Conservation (phyloP, 2,113 vertebrate genomes). For the Lutjanus erythropterus region DNA sequence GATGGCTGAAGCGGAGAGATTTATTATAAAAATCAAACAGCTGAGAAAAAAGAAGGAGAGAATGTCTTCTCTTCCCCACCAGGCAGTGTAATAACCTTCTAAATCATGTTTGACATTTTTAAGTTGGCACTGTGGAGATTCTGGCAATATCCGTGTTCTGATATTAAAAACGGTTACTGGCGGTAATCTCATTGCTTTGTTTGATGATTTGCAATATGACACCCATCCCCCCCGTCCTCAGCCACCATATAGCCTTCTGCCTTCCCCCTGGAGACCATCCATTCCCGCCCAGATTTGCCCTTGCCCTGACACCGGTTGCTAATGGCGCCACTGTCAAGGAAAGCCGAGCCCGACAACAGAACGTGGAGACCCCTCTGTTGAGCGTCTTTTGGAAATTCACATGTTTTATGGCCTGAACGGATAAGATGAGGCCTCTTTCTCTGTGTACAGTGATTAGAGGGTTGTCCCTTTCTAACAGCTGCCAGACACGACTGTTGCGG, state of each 20-base stretch:
- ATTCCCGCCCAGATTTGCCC: constrained; percentile 71
- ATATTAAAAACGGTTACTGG: constrained; percentile 89
- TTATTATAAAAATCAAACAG: constrained; percentile 70
- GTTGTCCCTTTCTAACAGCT: constrained; percentile 23
- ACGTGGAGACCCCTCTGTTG: constrained; percentile 83
- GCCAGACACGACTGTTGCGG: constrained; percentile 25
- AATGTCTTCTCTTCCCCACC: constrained; percentile 61
- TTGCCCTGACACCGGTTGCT: constrained; percentile 91
- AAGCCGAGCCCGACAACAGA: constrained; percentile 80
- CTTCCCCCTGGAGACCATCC: constrained; percentile 63
- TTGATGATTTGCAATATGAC: constrained; percentile 89
- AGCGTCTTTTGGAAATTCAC: constrained; percentile 84
- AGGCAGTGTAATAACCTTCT: constrained; percentile 90
- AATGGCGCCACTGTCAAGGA: constrained; percentile 86
- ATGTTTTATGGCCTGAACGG: constrained; percentile 71
- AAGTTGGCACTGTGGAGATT: constrained; percentile 86
- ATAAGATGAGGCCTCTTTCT: constrained; percentile 76
- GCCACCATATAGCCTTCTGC: constrained; percentile 40
- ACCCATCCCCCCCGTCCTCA: constrained; percentile 69
- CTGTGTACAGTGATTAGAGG: constrained; percentile 22
- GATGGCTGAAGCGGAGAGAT: constrained; percentile 48
- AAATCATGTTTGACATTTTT: constrained; percentile 94
- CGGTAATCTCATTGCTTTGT: constrained; percentile 91
- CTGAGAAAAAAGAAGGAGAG: constrained; percentile 48
- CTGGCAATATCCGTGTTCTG: constrained; percentile 85